These are phyloP conservation scores for Dryobota labecula DNA, from an alignment of 2,888 invertebrate species.

Conservation along the genomic window DNA sequence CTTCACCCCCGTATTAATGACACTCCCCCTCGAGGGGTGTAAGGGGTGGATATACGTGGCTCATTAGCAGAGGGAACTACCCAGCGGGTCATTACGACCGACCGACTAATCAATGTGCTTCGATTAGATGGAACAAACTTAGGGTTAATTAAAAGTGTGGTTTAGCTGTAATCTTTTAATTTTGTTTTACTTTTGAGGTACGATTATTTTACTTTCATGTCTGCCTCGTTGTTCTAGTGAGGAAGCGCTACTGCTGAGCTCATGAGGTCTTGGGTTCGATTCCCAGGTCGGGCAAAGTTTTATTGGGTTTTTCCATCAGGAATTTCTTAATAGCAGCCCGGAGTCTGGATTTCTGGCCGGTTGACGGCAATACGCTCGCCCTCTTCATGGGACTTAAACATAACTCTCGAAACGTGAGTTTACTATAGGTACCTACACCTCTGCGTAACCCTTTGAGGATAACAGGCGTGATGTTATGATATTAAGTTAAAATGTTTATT, in stretches of 20 bases:
- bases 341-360: background rate
- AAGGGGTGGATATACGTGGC: slow-evolving; percentile 68
- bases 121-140: slow-evolving; percentile 77
- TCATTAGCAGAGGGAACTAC: slow-evolving; percentile 76
- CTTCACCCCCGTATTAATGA: slow-evolving; percentile 69
- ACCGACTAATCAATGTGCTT: slow-evolving; percentile 83
- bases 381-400: background rate
- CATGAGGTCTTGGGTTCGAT: background rate
- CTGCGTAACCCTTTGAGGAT: background rate
- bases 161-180: slow-evolving; percentile 36
- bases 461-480: background rate
- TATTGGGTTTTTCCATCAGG: background rate
- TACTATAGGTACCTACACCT: background rate
- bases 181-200: background rate
- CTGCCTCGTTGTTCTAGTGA: background rate
- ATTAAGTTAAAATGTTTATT: too few relatives aligned
- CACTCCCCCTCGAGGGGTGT: slow-evolving; percentile 52
- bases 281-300: background rate
- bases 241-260: background rate
- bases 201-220: background rate
- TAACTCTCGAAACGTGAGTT: too few relatives aligned
- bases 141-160: slow-evolving; percentile 74
- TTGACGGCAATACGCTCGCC: background rate
- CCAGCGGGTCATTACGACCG: slow-evolving; percentile 73
- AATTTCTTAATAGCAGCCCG: background rate